A percentile compares a stretch with the other conserved stretches of the same genome.
Evolutionary conservation across 2,888 invertebrate genomes (phyloP).

Genomic region (Aphidoletes aphidimyza): DNA sequence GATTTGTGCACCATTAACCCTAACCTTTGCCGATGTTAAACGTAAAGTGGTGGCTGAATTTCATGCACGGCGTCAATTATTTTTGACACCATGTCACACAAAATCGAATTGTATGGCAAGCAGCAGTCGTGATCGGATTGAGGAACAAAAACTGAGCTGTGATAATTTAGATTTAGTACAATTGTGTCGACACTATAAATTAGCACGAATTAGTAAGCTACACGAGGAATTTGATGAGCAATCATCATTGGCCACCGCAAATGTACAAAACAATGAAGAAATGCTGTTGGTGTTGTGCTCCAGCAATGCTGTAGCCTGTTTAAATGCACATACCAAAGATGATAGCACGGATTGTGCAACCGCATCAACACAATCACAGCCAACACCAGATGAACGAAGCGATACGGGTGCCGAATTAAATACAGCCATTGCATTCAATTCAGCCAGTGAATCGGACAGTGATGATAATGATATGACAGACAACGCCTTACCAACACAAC

Average conservation of each 20-base stretch:
- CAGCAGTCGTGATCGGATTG: not conserved
- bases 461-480: constrained; percentile 61
- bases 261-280: constrained; percentile 55
- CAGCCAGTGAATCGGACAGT: not conserved
- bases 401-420: not conserved
- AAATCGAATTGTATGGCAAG: not conserved
- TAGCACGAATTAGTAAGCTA: constrained; percentile 40
- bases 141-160: constrained; percentile 53
- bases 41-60: constrained; percentile 11
- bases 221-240: constrained; percentile 25
- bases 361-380: not conserved
- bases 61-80: not conserved
- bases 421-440: not conserved
- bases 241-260: constrained; percentile 11
- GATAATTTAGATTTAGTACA: constrained; percentile 33
- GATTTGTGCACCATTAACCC: not conserved
- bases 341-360: no score
- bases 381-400: not conserved
- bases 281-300: constrained; percentile 34
- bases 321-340: not conserved
- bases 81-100: not conserved
- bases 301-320: not conserved
- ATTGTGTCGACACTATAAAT: constrained; percentile 43
- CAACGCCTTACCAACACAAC: constrained; percentile 66
- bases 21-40: constrained; percentile 24